Percentiles rank a stretch among this genome's conserved stretches.
Conservation (phyloP, 2,888 invertebrate species). For the Ernsta delagoae region DNA sequence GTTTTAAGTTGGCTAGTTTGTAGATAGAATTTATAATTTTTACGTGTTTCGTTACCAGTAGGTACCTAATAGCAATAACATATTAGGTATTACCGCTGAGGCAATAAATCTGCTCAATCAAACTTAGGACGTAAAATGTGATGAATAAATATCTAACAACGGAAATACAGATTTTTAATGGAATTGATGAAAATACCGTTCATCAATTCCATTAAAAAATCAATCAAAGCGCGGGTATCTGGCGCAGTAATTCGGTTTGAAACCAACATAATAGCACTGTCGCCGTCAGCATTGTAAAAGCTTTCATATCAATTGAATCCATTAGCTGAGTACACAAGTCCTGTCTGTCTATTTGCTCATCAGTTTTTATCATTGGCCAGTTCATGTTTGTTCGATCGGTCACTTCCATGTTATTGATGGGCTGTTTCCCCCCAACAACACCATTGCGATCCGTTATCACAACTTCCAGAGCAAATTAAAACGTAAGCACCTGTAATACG, state of each 20-base stretch:
- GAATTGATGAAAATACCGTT: no score
- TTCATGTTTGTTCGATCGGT: constrained; percentile 82
- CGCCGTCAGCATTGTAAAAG: constrained; percentile 80
- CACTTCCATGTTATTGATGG: constrained; percentile 81
- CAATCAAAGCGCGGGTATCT: constrained; percentile 32
- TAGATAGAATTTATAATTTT: neutral
- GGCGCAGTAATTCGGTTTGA: constrained; percentile 63
- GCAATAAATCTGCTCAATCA: no score
- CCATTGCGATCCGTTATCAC: constrained; percentile 49
- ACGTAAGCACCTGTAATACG: constrained; percentile 33
- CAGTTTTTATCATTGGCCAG: constrained; percentile 84
- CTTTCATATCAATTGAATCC: constrained; percentile 85
- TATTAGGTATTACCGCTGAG: no score
- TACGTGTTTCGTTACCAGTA: neutral
- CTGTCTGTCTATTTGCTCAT: constrained; percentile 82
- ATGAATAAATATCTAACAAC: no score
- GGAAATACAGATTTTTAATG: no score
- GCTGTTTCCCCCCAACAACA: constrained; percentile 63
- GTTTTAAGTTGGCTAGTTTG: neutral
- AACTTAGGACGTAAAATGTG: no score
- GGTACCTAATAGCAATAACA: no score
- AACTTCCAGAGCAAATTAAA: constrained; percentile 33
- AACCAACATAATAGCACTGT: constrained; percentile 65
- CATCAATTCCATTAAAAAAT: constrained; percentile 19
- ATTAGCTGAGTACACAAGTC: constrained; percentile 83